phyloP scores from a whole-genome alignment of 1,140 invertebrate species.

The Xylocopa sonorina region DNA sequence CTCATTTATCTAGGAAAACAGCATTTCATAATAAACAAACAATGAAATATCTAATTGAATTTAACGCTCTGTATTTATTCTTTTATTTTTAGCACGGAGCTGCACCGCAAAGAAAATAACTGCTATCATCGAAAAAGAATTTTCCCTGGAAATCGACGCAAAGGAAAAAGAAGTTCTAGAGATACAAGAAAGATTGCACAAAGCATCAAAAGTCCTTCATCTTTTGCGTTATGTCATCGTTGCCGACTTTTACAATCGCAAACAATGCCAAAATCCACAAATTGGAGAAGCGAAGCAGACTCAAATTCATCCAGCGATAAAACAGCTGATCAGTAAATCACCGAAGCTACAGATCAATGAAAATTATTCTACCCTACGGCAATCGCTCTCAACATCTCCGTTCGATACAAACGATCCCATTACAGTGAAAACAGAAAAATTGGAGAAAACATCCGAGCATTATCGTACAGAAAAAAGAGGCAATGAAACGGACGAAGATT shows the following conservation, averaged over 20 bases:
- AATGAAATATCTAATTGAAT: too few species aligned
- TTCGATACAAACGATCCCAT: not conserved
- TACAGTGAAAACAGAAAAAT: constrained; percentile 3
- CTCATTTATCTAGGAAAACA: not conserved
- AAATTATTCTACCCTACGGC: not conserved
- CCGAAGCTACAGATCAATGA: constrained; percentile 53
- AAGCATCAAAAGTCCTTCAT: constrained; percentile 86
- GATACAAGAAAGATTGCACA: constrained; percentile 84
- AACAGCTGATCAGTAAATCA: constrained; percentile 85
- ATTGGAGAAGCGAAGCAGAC: constrained; percentile 82
- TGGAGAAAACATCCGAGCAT: not conserved
- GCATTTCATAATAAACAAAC: not conserved
- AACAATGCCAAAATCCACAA: constrained; percentile 81
- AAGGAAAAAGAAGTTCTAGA: constrained; percentile 82
- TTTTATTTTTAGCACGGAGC: constrained; percentile 68
- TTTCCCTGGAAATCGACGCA: constrained; percentile 82
- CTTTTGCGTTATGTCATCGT: constrained; percentile 87
- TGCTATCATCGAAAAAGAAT: constrained; percentile 81
- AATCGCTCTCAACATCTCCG: not conserved
- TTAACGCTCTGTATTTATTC: not conserved
- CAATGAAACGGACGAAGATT: constrained; percentile 8
- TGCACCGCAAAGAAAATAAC: constrained; percentile 74
- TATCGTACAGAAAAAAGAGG: constrained; percentile 6
- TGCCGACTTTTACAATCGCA: constrained; percentile 86
- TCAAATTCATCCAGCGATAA: constrained; percentile 88